Evolutionary conservation across 2,888 invertebrate species (phyloP), one percentile per base, ranked within the genome.

Genomic region (Rhingia campestris): DNA sequence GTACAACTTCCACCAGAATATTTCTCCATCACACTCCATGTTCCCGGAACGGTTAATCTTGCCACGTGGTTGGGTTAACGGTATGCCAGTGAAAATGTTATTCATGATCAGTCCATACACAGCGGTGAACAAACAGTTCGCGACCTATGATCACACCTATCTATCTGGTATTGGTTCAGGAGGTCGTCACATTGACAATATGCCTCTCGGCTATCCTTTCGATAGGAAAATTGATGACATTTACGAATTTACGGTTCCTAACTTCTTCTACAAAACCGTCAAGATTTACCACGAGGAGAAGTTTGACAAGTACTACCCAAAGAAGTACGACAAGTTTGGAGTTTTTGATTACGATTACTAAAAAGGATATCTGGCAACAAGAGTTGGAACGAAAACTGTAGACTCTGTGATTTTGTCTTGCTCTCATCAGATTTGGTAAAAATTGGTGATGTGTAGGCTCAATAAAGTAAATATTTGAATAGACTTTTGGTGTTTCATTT

Each of bases 181-280:
- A 88, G 88, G 92, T 92, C 87, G 90, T 66, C 86, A 88, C 70
- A 90, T 94, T 35, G 95, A 95, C 88, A 92, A 92, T 86, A 92
- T 93, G 89, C 93, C 95, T 49, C 92, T 94, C 86, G 95, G 94
- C 66, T 96, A 94, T 92, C 96, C 96, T 86, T 93, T 96, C 88
- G 95, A 96, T 89, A 94, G 95, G 87, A 92, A 92, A 7, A 93
- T 95, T 87, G 91, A 91, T 92, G 92, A 93, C 53, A 91, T 93
- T 33, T 90, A 91, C 47, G 92, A 92, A 75, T 95, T 92, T 91
- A 89, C 91, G 63, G 92, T 93, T 75, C 93, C 93, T 30, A 94
- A 94, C 91, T 93, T 93, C 92, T 93, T 89, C 92, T 92, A 93
- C 89, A 92, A 93, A 90, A 93, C 94, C 87, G 93, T 94, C 4